Base-by-base conservation (phyloP, 2,888 invertebrate species). In the Dynastes grantii region DNA sequence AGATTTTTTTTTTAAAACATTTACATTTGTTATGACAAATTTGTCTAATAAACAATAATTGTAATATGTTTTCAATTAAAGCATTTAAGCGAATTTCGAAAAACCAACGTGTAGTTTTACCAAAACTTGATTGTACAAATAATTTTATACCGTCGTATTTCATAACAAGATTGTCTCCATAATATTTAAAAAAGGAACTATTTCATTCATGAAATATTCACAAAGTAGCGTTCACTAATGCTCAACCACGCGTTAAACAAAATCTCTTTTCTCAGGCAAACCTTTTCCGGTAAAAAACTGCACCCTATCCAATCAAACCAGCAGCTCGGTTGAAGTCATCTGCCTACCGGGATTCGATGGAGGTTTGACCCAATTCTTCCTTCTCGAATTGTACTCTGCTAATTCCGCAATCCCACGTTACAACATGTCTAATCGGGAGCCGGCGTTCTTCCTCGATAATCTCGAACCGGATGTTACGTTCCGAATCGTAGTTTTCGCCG, bases 261-360 rank as follows among this genome's bases (percentile, higher is more conserved):
- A 55, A n/a, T 55, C 3, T 55, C 55, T 55, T n/a, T 55, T 55
- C 27, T 40, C 32, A 96, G 96, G 95, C 80, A 93, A 95, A 87
- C 97, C 97, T 55, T 95, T 95, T 87, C 92, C 95, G 76, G 96
- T 96, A 71, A 93, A 94, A 81, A 97, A 97, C 90, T 97, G 97
- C 89, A 92, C 94, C 76, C 90, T 96, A 83, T 94, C 94, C 88
- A 97, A 97, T 89, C 95, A 95, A 88, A 96, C 96, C 16, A 93
- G 94, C 85, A 95, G 94, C 84, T 94, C 95, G 80, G 95, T 95
- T 84, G 89, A 89, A 79, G 95, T 96, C 83, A 93, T 93, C 85
- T 97, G 97, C 88, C 92, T 94, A 85, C 91, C 95, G 32, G 95
- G 95, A 83, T 96, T 96, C 90, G 96, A 97, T 90, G 97, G 97